Percentiles rank a stretch among this genome's conserved stretches.
These are phyloP conservation scores for Tokudaia muenninki DNA, from an alignment of 2,797 vertebrate genomes.

Conservation along the genomic window DNA sequence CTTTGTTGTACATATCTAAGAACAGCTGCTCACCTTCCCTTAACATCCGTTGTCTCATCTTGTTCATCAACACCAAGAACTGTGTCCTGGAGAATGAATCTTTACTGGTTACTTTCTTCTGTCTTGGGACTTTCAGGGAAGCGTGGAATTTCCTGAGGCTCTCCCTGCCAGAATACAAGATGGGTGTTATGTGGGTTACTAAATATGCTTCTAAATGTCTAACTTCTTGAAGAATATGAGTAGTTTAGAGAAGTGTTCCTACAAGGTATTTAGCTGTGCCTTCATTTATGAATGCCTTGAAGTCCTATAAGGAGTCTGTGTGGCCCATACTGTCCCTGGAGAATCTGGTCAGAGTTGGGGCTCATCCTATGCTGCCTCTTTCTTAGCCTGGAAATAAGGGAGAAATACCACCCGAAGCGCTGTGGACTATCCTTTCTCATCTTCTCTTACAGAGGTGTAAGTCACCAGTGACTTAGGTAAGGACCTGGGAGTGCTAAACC, in stretches of 20 bases:
- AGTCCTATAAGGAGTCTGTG: not conserved
- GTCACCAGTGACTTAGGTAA: not conserved
- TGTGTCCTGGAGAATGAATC: slow-evolving; percentile 60
- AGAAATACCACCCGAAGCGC: not conserved
- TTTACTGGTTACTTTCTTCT: slow-evolving; percentile 61
- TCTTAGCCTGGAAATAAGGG: not conserved
- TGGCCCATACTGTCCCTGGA: not conserved
- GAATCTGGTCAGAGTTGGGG: not conserved
- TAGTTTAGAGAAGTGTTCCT: not conserved
- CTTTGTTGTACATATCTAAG: slow-evolving; percentile 60
- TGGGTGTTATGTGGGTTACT: not conserved
- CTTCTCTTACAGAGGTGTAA: not conserved
- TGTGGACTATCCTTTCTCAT: not conserved
- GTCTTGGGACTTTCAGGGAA: not conserved
- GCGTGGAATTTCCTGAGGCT: slow-evolving; percentile 37
- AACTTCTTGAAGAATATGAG: not conserved
- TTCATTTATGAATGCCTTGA: not conserved
- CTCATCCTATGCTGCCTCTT: not conserved
- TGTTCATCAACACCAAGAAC: slow-evolving; percentile 68
- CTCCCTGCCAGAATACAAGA: not conserved
- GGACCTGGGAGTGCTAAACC: too few species aligned
- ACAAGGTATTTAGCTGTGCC: not conserved
- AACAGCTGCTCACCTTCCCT: slow-evolving; percentile 20
- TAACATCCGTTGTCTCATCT: slow-evolving; percentile 48
- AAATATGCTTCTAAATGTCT: not conserved